These are phyloP conservation scores for Lophotis ruficrista DNA, from an alignment of 2,113 vertebrate species.

Conservation along the genomic window DNA sequence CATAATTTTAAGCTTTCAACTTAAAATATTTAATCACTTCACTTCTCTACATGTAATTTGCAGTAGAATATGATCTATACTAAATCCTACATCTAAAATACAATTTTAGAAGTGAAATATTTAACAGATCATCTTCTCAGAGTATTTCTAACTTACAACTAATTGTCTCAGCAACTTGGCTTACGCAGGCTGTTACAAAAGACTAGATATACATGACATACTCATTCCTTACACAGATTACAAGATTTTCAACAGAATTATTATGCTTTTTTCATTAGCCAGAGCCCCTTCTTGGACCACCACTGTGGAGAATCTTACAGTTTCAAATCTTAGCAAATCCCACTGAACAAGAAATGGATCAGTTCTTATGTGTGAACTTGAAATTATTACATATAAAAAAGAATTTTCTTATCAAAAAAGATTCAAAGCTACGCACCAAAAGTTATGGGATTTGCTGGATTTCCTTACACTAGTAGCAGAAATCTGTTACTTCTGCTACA, in stretches of 20 bases:
- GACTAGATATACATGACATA: not conserved
- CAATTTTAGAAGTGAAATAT: not conserved
- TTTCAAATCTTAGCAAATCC: not conserved
- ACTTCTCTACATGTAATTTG: not conserved
- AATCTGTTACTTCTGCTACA: not conserved
- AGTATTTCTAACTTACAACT: not conserved
- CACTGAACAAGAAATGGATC: not conserved
- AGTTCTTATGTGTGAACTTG: accelerated
- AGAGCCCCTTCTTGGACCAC: not conserved
- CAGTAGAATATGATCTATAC: not conserved
- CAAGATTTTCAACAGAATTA: not conserved
- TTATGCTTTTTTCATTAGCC: not conserved
- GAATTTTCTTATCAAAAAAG: not conserved
- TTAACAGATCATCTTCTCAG: not conserved
- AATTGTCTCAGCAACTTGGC: not conserved
- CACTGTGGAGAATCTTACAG: not conserved
- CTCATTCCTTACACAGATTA: not conserved
- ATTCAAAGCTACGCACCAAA: not conserved
- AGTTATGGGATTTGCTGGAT: not conserved
- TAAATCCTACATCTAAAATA: not conserved
- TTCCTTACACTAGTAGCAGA: not conserved
- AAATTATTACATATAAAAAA: not conserved
- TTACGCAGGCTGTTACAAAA: not conserved
- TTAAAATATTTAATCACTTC: not conserved
- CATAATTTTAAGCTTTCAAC: not conserved